Evolutionary conservation across 2,113 vertebrate genomes (phyloP).

Genomic region (Opisthocomus hoazin): DNA sequence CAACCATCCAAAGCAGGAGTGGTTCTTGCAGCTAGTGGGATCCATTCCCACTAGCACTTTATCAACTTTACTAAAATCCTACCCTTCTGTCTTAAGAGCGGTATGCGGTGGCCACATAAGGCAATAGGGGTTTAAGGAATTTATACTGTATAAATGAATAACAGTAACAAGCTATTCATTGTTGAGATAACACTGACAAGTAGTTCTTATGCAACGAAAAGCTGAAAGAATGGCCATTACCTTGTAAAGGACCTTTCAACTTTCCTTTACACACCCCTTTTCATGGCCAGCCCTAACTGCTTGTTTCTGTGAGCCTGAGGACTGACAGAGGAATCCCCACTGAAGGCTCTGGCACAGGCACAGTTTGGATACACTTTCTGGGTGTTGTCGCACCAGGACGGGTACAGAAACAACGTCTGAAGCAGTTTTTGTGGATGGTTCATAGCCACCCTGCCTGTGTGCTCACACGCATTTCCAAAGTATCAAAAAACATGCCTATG

Average conservation of each 20-base stretch:
- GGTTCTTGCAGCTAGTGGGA: background rate
- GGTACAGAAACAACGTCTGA: background rate
- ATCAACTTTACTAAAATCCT: background rate
- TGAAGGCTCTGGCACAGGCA: background rate
- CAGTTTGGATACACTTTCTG: no score
- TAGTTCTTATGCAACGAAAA: background rate
- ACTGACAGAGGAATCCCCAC: background rate
- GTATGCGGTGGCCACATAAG: background rate
- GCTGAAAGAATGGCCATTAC: background rate
- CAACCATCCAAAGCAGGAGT: background rate
- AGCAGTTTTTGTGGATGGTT: background rate
- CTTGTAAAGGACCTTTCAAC: background rate
- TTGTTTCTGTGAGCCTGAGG: background rate
- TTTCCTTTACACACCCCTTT: background rate
- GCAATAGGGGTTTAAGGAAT: background rate
- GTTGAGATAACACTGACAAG: background rate
- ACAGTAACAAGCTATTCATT: background rate
- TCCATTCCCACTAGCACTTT: background rate
- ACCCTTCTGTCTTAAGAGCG: background rate
- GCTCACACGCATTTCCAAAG: background rate
- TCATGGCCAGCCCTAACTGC: background rate
- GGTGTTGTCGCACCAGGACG: rapidly evolving
- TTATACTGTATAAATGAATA: background rate
- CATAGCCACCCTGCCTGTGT: background rate
- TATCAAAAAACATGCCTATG: background rate